These are phyloP conservation scores for Eulemur macaco DNA, from an alignment of 2,113 vertebrate genomes.

Conservation along the genomic window DNA sequence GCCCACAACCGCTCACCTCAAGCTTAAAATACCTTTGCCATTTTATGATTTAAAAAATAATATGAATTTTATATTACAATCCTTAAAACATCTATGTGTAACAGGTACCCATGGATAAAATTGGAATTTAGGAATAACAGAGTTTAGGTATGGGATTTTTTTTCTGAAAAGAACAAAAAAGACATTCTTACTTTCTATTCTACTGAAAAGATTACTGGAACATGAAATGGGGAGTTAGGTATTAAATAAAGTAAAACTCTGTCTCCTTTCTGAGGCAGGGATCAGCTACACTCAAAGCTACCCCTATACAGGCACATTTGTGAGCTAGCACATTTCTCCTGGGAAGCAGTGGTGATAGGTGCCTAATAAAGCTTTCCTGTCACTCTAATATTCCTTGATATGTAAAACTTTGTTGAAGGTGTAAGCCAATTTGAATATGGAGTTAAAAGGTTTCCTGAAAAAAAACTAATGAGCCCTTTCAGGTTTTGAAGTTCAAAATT, in stretches of 20 bases:
- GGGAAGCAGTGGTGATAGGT: not conserved
- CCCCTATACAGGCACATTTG: not conserved
- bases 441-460: constrained; percentile 5
- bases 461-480: not conserved
- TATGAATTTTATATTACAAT: not conserved
- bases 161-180: not conserved
- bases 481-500: constrained; percentile 32
- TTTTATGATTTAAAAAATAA: constrained; percentile 25
- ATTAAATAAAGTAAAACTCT: not conserved
- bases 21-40: not conserved
- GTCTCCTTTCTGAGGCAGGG: not conserved
- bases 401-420: not conserved
- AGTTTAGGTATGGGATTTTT: not conserved
- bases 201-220: not conserved
- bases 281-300: not conserved
- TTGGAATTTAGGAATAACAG: constrained; percentile 13
- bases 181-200: not conserved
- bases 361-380: not conserved
- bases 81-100: not conserved
- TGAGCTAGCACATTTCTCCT: not conserved
- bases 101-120: not conserved
- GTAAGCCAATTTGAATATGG: not conserved
- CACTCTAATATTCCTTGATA: not conserved
- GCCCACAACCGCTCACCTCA: not conserved
- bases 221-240: not conserved